A percentile compares a stretch with the other conserved stretches of the same genome.
These are phyloP conservation scores for Melanotaenia duboulayi DNA, from an alignment of 2,113 vertebrate species.

Conservation along the genomic window DNA sequence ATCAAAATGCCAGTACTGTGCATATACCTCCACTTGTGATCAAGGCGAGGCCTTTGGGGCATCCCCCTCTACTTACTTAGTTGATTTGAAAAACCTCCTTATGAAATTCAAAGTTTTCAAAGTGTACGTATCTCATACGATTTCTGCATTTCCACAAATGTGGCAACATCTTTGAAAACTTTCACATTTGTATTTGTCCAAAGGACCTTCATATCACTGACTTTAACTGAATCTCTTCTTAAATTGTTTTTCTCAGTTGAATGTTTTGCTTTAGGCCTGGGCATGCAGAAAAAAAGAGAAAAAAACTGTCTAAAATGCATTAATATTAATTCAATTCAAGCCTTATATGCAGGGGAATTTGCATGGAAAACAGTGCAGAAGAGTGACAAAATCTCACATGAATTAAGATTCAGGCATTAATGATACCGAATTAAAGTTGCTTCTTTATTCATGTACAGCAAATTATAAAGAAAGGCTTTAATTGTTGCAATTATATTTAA, in stretches of 20 bases:
- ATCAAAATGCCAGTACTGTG: conserved; percentile 63
- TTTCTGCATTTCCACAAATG: conserved; percentile 71
- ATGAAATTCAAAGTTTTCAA: conserved; percentile 70
- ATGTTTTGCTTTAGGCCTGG: conserved; percentile 32
- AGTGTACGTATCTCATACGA: conserved; percentile 57
- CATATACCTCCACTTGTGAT: conserved; percentile 68
- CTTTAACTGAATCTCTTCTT: conserved; percentile 44
- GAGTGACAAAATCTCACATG: not conserved
- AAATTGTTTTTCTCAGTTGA: conserved; percentile 36
- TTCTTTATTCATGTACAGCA: not conserved
- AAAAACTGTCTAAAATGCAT: conserved; percentile 13
- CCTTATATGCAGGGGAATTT: not conserved
- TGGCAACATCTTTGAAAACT: conserved; percentile 71
- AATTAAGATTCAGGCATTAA: not conserved
- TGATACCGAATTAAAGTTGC: not conserved
- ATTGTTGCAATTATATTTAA: too few relatives aligned
- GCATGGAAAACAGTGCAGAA: not conserved
- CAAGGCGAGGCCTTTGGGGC: conserved; percentile 76
- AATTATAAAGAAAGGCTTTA: not conserved
- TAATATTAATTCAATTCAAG: conserved; percentile 12
- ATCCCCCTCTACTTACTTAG: conserved; percentile 46
- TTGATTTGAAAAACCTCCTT: conserved; percentile 69
- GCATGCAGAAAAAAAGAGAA: conserved; percentile 4
- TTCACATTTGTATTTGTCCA: conserved; percentile 54
- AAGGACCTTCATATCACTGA: conserved; percentile 54